Evolutionary conservation across 2,888 invertebrate genomes (phyloP), one percentile per base, ranked within the genome.

Genomic region (Xanthia icteritia): DNA sequence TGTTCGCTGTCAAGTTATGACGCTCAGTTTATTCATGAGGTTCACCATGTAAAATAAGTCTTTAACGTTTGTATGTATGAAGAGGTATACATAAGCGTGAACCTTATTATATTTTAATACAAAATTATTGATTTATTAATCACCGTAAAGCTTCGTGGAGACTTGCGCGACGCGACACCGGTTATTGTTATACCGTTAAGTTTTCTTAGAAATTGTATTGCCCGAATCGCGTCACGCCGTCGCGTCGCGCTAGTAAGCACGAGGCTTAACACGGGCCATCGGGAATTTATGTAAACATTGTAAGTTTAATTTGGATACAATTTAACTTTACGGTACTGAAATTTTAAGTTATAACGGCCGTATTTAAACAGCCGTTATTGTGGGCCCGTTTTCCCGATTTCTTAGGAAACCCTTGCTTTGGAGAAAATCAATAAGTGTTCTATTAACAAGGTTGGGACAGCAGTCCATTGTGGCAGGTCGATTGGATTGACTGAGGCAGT

Each of bases 11-110:
- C 75, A 64, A 84, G 76, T 84, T 82, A 84, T 82, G 81, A 72
- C 72, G 61, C 56, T 61, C 71, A 58, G 68, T 81, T 84, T 81
- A 82, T 82, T 82, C 81, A 82, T 84, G 76, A 84, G 64, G 64
- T 84, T 71, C 15, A 8, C 63, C 54, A 36, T 71, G 71, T 68
- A 84, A 82, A 83, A 61, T 69, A 70, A 39, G 13, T 75, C 36
- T 80, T 72, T 74, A 64, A 60, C 48, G 17, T 54, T 71, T 48
- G 8, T 15, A 23, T 27, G 63, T 39, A 15, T 71, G 23, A 48
- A 84, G 15, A 54, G 11, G 31, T 15, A 15, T 8, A 5, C 8
- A 4, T 45, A 31, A 31, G 5, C 31, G 9, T 51, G 5, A 31
- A 23, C 2, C 15, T 9, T 31, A 23, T 23, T 27, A 13, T 20